phyloP scores from a whole-genome alignment of 2,113 vertebrate species.

The Bambusicola thoracicus region DNA sequence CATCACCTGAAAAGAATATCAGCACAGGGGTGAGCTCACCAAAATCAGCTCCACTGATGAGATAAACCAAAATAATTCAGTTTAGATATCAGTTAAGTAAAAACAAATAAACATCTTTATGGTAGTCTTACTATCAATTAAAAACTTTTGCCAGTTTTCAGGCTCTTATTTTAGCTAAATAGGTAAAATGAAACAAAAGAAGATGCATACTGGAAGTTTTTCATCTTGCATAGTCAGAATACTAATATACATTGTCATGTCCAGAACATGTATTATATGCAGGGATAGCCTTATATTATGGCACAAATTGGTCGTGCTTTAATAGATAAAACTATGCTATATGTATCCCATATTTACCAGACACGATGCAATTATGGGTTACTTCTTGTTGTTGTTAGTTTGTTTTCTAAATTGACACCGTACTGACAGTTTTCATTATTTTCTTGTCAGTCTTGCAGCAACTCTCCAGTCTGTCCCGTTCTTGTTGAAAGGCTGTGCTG shows the following conservation, averaged over 20 bases:
- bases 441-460: neutral
- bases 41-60: neutral
- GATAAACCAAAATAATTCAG: neutral
- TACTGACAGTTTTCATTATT: neutral
- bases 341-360: neutral
- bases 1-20: constrained; percentile 87
- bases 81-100: neutral
- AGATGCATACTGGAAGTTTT: neutral
- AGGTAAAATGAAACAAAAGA: neutral
- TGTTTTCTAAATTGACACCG: neutral
- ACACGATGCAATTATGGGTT: neutral
- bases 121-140: neutral
- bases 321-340: neutral
- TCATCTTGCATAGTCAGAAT: neutral
- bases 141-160: neutral
- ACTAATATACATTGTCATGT: neutral
- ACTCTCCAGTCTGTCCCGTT: too few relatives aligned
- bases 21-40: neutral
- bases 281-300: neutral
- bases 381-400: neutral
- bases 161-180: neutral
- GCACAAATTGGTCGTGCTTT: neutral
- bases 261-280: neutral
- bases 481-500: too few relatives aligned
- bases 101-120: neutral